Evolutionary conservation across 35 echinoderm and acorn worm species (phyloP).

Genomic region (Holothuria glaberrima): DNA sequence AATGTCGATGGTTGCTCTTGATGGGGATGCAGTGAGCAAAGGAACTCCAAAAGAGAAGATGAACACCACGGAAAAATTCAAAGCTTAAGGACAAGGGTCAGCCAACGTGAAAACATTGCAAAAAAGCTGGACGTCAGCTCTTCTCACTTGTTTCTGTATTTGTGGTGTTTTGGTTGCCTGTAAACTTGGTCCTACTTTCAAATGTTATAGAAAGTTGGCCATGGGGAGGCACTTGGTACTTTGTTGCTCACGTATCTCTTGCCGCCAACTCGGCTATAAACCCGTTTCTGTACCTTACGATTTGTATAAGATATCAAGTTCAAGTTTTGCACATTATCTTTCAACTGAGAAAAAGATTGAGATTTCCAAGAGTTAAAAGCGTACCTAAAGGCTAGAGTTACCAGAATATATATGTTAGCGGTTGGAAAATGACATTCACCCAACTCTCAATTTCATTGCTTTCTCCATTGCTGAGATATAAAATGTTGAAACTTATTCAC

Average conservation of each 20-base stretch:
- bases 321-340: not conserved
- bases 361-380: too few relatives aligned
- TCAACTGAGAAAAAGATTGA: too few relatives aligned
- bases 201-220: not conserved
- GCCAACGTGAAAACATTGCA: not conserved
- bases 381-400: too few relatives aligned
- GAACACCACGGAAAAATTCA: not conserved
- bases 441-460: too few relatives aligned
- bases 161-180: conserved; percentile 2
- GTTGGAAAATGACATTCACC: too few relatives aligned
- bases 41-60: not conserved
- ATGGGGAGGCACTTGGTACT: not conserved
- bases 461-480: too few relatives aligned
- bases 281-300: not conserved
- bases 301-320: not conserved
- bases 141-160: not conserved
- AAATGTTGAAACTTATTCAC: too few relatives aligned
- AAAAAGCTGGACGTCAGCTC: too few relatives aligned
- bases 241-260: not conserved
- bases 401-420: too few relatives aligned
- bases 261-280: not conserved
- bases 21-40: not conserved
- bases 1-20: not conserved
- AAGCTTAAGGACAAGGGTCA: not conserved
- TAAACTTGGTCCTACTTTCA: not conserved